These are phyloP conservation scores for Neolamprologus variostigma DNA, from an alignment of 2,113 vertebrate species.

Conservation along the genomic window DNA sequence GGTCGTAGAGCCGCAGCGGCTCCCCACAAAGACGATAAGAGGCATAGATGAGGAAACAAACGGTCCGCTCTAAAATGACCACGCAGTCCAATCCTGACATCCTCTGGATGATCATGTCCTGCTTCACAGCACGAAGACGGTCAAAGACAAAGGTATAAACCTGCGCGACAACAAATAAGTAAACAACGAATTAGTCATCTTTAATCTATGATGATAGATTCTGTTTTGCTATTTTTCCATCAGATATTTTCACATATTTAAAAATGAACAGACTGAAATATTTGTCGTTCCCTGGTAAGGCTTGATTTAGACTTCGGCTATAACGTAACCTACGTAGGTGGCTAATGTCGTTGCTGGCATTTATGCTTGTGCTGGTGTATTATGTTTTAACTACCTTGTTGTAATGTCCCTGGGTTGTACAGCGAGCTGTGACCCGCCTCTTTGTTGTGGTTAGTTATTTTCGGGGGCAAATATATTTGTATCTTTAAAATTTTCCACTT, in stretches of 20 bases:
- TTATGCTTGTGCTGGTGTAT: neutral
- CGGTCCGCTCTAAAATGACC: conserved; percentile 71
- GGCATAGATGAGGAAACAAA: conserved; percentile 78
- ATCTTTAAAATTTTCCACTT: neutral
- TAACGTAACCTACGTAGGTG: neutral
- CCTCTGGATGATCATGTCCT: conserved; percentile 82
- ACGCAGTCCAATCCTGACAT: conserved; percentile 57
- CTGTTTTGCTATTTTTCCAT: neutral
- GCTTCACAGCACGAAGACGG: conserved; percentile 78
- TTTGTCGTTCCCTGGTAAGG: neutral
- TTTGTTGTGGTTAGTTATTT: neutral
- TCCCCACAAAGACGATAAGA: conserved; percentile 71
- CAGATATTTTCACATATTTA: neutral
- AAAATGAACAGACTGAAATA: neutral
- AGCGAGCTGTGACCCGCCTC: neutral
- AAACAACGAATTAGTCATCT: neutral
- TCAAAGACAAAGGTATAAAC: conserved; percentile 79
- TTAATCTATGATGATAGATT: neutral
- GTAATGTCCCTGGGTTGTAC: fast-evolving
- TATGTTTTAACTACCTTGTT: fast-evolving
- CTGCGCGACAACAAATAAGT: conserved; percentile 5
- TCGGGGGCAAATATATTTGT: neutral
- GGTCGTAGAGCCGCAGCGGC: conserved; percentile 58
- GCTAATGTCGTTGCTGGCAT: neutral
- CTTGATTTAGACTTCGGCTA: neutral